Evolutionary conservation across 53 echinoderm and acorn worm species (phyloP), one percentile per base, ranked within the genome.

Genomic region (Holothuria scabra): DNA sequence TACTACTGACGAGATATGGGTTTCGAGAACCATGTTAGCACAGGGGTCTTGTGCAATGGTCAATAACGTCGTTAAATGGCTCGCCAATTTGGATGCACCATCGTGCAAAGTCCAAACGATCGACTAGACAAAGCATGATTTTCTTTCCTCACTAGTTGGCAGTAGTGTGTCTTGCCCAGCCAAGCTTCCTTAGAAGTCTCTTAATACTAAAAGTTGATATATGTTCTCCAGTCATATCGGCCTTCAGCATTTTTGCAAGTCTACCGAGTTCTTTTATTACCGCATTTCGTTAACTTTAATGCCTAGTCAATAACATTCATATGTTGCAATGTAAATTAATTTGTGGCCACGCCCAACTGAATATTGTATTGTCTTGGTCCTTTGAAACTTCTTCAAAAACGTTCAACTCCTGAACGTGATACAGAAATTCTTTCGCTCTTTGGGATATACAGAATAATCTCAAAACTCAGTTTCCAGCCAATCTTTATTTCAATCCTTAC

Each of bases 21-120:
- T 84, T 84, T 32, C 84, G 35, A 84, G 52, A 48, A 69, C 56
- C 56, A 88, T 84, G 29, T 78, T 88, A 6, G 88, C 62, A 52
- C 84, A 79, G 18, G 78, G 25, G n/a, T 88, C 88, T 28, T 84
- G 18, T 52, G 76, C 74, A 48, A 88, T 64, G 2, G 84, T 52
- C 0, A 16, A 88, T 67, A 29, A 88, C 80, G 63, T 84, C 57
- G 11, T 41, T 29, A 24, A 88, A 88, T 28, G 34, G 41, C 19
- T 84, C 84, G 28, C 28, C 28, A 64, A 24, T 64, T 0, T 30
- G 18, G 28, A 88, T 71, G 34, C 82, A 82, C 1, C 57, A 4
- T 0, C 59, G 26, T 58, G 88, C 88, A 52, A 60, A 88, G 30
- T 71, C 52, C 22, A 67, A 59, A 28, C 83, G 88, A 70, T 31